phyloP scores from a whole-genome alignment of 2,888 invertebrate species.

The Chaitophorus viminalis region DNA sequence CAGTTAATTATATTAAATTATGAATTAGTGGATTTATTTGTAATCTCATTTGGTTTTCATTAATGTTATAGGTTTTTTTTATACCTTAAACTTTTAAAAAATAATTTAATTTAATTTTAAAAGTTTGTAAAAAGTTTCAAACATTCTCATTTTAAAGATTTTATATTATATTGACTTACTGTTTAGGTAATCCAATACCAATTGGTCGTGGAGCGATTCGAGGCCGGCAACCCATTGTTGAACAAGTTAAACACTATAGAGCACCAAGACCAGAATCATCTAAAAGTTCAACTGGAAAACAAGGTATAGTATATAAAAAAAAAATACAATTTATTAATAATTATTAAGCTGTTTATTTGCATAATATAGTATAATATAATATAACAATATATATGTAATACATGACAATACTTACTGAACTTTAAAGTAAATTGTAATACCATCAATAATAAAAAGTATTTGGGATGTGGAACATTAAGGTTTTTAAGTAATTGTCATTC shows the following conservation, averaged over 20 bases:
- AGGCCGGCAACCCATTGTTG: not conserved
- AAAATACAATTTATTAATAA: not conserved
- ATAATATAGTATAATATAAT: too few relatives aligned
- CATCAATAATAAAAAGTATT: too few relatives aligned
- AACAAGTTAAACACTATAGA: not conserved
- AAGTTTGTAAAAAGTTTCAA: not conserved
- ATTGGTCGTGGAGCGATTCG: constrained; percentile 10
- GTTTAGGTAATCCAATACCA: not conserved
- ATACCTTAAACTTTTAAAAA: not conserved
- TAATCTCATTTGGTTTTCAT: too few relatives aligned
- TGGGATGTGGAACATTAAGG: too few relatives aligned
- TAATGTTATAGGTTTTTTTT: not conserved
- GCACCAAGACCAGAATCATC: not conserved
- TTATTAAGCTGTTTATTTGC: not conserved
- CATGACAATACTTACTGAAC: too few relatives aligned
- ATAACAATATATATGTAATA: too few relatives aligned
- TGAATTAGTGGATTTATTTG: too few relatives aligned
- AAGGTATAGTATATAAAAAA: not conserved
- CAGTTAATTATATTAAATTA: too few relatives aligned
- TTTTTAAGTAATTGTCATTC: too few relatives aligned
- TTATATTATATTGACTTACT: not conserved
- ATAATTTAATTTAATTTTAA: not conserved
- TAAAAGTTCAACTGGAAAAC: not conserved
- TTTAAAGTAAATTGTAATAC: too few relatives aligned
- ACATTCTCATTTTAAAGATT: not conserved